These are phyloP conservation scores for Microplitis demolitor DNA, from an alignment of 1,140 invertebrate species.

Conservation along the genomic window DNA sequence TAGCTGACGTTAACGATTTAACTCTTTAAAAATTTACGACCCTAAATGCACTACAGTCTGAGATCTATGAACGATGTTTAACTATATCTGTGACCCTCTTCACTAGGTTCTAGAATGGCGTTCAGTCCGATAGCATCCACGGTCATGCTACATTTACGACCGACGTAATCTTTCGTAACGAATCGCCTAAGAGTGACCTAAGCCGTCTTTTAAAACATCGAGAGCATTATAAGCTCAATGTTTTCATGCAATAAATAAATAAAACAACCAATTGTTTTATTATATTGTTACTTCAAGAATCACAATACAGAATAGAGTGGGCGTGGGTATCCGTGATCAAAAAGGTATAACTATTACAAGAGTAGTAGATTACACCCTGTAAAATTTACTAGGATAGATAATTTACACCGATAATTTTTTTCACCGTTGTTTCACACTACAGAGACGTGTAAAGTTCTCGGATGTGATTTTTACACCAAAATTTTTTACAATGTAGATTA, in stretches of 20 bases:
- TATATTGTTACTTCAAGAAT: no score
- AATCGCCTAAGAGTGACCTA: constrained; percentile 15
- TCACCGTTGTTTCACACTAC: no score
- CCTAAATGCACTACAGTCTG: neutral
- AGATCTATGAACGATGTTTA: constrained; percentile 13
- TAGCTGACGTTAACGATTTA: neutral
- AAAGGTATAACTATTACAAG: no score
- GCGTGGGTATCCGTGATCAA: no score
- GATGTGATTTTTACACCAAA: no score
- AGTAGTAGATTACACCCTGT: no score
- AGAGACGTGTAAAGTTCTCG: no score
- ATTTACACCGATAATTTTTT: no score
- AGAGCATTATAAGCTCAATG: neutral
- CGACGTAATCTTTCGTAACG: constrained; percentile 31
- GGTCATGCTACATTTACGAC: constrained; percentile 26
- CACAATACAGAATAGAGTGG: no score
- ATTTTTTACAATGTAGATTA: no score
- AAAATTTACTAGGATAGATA: no score
- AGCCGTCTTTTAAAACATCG: neutral
- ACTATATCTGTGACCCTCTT: constrained; percentile 8
- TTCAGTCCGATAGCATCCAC: constrained; percentile 16
- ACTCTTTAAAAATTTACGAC: neutral
- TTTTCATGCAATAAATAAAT: neutral
- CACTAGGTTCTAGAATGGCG: neutral
- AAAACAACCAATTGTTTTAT: neutral